A percentile compares a stretch with the other conserved stretches of the same genome.
Conservation (phyloP, 1,140 invertebrate species). For the Eumaeus atala region DNA sequence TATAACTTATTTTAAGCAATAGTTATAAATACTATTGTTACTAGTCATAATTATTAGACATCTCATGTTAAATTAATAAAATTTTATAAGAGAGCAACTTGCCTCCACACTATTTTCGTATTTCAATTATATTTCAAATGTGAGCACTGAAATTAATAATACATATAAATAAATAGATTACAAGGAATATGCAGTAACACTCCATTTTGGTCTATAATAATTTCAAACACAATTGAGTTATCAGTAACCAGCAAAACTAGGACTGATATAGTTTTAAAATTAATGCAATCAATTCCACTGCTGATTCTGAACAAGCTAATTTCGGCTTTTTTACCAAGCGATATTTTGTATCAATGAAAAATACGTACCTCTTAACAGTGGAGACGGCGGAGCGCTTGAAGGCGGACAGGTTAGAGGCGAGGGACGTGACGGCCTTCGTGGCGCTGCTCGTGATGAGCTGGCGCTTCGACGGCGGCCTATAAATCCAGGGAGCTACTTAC, state of each 20-base stretch:
- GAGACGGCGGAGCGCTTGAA: constrained; percentile 58
- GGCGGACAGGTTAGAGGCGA: constrained; percentile 47
- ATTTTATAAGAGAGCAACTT: constrained; percentile 23
- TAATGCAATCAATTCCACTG: neutral
- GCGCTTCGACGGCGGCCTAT: constrained; percentile 50
- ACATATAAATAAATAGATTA: constrained; percentile 56
- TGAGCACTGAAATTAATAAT: constrained; percentile 51
- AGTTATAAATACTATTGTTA: too few species aligned
- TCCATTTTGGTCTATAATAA: too few species aligned
- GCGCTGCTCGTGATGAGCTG: constrained; percentile 61
- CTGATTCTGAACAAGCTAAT: too few species aligned
- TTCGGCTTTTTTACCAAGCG: too few species aligned
- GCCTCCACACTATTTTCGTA: constrained; percentile 35
- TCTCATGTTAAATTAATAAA: constrained; percentile 18
- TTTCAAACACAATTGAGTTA: too few species aligned
- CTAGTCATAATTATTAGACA: too few species aligned
- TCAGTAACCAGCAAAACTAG: too few species aligned
- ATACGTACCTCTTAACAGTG: constrained; percentile 58
- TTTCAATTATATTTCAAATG: constrained; percentile 40
- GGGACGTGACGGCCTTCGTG: constrained; percentile 41
- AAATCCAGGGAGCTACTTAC: constrained; percentile 29
- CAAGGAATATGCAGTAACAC: too few species aligned
- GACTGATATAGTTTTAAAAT: constrained; percentile 21
- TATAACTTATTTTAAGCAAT: too few species aligned
- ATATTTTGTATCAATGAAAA: neutral